These are phyloP conservation scores for Scrobipalpa atriplicella DNA, from an alignment of 2,888 invertebrate genomes.

Conservation along the genomic window DNA sequence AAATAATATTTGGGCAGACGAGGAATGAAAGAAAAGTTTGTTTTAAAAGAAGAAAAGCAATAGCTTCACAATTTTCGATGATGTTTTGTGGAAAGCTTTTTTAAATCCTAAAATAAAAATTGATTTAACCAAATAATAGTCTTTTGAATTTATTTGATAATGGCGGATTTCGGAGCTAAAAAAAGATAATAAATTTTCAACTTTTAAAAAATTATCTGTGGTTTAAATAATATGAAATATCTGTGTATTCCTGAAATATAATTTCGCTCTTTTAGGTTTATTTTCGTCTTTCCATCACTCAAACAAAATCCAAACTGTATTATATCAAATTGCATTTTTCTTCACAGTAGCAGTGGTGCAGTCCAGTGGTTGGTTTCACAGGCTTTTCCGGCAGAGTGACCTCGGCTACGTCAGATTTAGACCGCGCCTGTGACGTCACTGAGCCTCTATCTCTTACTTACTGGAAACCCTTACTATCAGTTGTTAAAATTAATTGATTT, in stretches of 20 bases:
- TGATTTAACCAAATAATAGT: background rate
- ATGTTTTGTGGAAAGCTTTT: constrained; percentile 1
- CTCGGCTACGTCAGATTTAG: background rate
- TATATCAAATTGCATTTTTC: background rate
- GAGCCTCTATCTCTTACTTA: background rate
- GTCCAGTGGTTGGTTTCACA: background rate
- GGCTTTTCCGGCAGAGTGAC: background rate
- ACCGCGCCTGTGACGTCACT: constrained; percentile 9
- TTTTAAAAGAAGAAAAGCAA: constrained; percentile 54
- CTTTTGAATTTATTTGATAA: no score
- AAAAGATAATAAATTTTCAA: no score
- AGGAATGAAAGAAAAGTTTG: constrained; percentile 56
- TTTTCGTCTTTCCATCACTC: no score
- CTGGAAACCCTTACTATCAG: background rate
- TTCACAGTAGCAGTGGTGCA: background rate
- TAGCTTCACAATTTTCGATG: constrained; percentile 34
- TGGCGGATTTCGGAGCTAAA: no score
- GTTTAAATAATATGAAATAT: no score
- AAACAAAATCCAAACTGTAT: no score
- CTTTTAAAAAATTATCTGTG: no score
- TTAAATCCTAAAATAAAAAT: background rate
- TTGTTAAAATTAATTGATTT: background rate
- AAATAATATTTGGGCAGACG: constrained; percentile 65
- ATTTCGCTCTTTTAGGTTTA: no score
- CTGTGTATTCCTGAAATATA: no score